These are phyloP conservation scores for Drosophila ambigua DNA, from an alignment of 1,140 invertebrate species.

Conservation along the genomic window DNA sequence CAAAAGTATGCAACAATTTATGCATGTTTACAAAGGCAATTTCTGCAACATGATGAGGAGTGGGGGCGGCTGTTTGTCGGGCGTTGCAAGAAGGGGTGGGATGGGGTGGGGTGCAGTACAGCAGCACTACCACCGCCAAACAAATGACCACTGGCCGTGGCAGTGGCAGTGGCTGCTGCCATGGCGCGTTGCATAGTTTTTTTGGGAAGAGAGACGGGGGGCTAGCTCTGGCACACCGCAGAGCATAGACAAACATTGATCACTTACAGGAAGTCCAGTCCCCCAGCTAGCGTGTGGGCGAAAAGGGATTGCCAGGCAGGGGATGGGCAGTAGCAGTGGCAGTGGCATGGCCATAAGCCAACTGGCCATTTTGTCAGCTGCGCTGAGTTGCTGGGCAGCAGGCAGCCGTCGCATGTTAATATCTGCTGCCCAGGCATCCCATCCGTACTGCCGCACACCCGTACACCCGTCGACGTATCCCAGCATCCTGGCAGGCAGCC, in stretches of 20 bases:
- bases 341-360: conserved; percentile 48
- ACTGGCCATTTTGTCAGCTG: conserved; percentile 73
- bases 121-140: conserved; percentile 25
- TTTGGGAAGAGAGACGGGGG: too few relatives aligned
- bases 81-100: neutral
- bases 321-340: neutral
- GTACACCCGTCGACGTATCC: neutral
- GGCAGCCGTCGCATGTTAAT: conserved; percentile 68
- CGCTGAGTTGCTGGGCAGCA: conserved; percentile 53
- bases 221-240: conserved; percentile 53
- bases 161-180: conserved; percentile 19
- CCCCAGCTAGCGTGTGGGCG: neutral
- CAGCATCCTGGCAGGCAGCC: conserved; percentile 23
- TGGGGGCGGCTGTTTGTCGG: neutral
- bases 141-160: conserved; percentile 39
- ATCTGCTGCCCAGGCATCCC: conserved; percentile 45
- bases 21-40: conserved; percentile 78
- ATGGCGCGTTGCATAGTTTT: conserved; percentile 43
- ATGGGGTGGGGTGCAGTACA: neutral
- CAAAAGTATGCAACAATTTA: conserved; percentile 78
- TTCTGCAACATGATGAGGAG: conserved; percentile 37
- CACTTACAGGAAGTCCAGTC: conserved; percentile 68
- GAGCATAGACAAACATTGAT: conserved; percentile 79
- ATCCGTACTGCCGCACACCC: neutral
- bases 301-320: neutral